These are phyloP conservation scores for Colossoma macropomum DNA, from an alignment of 2,113 vertebrate genomes.

Conservation along the genomic window DNA sequence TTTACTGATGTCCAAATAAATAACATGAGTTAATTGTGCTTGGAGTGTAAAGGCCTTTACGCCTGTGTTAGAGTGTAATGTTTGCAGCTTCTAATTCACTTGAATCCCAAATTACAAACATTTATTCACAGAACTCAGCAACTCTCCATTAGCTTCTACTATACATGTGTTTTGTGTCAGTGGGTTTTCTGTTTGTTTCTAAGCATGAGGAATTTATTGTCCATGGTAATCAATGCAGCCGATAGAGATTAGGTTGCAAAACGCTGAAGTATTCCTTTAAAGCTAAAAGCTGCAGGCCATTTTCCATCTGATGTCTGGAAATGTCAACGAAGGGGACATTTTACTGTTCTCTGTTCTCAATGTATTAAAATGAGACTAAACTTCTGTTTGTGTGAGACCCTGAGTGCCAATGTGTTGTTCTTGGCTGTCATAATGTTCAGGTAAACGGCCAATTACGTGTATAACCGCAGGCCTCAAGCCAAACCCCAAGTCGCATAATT, in stretches of 20 bases:
- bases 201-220: background rate
- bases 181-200: background rate
- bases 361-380: background rate
- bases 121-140: too few species aligned
- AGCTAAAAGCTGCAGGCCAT: background rate
- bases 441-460: conserved; percentile 29
- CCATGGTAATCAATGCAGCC: background rate
- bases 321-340: too few species aligned
- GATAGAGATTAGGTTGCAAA: background rate
- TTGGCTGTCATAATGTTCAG: conserved; percentile 36
- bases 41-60: too few species aligned
- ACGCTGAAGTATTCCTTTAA: background rate
- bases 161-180: background rate
- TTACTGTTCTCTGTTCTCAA: background rate
- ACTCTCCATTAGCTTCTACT: background rate
- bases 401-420: conserved; percentile 22
- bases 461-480: conserved; percentile 3
- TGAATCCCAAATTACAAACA: too few species aligned
- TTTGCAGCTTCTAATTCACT: too few species aligned
- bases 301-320: background rate
- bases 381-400: conserved; percentile 29
- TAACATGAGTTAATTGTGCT: too few species aligned
- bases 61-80: too few species aligned
- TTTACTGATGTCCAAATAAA: too few species aligned
- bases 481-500: background rate